Conservation (phyloP, 2,888 invertebrate genomes). For the Eledona agricola region DNA sequence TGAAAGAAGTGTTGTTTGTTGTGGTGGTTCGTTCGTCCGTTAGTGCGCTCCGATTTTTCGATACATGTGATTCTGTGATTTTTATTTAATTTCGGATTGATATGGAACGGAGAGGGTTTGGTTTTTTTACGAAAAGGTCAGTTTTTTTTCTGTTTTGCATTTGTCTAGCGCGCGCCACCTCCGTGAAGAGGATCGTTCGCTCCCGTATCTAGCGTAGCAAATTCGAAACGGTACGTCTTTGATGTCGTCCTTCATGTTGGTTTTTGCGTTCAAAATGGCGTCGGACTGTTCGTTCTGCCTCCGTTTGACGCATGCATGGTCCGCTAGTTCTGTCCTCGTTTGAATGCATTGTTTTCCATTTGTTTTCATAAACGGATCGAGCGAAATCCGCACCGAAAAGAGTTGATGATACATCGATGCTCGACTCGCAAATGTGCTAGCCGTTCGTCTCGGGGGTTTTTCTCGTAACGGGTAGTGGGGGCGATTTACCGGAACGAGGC, state of each 20-base stretch:
- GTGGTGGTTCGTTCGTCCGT: conserved; percentile 7
- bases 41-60: conserved; percentile 10
- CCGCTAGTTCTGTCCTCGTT: conserved; percentile 37
- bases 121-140: conserved; percentile 85
- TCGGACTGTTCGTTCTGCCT: conserved; percentile 34
- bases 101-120: conserved; percentile 83
- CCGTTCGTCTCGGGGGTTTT: conserved; percentile 10
- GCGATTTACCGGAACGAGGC: conserved; percentile 6
- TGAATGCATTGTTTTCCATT: conserved; percentile 15
- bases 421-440: conserved; percentile 15
- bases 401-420: conserved; percentile 31
- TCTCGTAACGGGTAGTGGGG: conserved; percentile 9
- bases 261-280: conserved; percentile 47
- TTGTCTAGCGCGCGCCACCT: too few species aligned
- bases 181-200: conserved; percentile 22
- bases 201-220: conserved; percentile 7
- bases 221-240: conserved; percentile 34
- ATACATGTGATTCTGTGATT: conserved; percentile 55
- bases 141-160: conserved; percentile 63
- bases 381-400: conserved; percentile 24
- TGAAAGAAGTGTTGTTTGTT: conserved; percentile 13
- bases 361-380: conserved; percentile 11
- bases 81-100: conserved; percentile 69
- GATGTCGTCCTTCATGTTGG: conserved; percentile 43
- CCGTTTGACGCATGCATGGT: conserved; percentile 23